Conservation (phyloP, 2,797 vertebrate genomes). For the Anas capensis region DNA sequence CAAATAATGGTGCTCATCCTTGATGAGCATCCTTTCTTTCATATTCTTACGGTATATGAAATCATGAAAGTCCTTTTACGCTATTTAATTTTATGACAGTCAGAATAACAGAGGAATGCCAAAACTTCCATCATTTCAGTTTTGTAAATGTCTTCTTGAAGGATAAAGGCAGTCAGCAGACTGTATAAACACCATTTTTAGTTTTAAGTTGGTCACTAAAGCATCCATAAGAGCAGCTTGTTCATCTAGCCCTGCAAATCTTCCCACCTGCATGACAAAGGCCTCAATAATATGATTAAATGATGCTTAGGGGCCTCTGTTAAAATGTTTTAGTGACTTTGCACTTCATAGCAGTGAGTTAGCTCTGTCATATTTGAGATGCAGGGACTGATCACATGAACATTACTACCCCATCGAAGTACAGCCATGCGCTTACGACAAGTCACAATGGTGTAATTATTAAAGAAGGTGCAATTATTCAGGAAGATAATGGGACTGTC, state of each 20-base stretch:
- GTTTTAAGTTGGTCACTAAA: not conserved
- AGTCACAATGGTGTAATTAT: not conserved
- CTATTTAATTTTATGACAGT: not conserved
- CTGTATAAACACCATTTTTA: not conserved
- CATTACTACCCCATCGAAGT: not conserved
- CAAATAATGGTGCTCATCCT: not conserved
- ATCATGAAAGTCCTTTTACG: not conserved
- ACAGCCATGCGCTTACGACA: not conserved
- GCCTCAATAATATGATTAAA: not conserved
- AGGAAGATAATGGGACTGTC: not conserved
- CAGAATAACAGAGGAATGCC: not conserved
- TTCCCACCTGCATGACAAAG: not conserved
- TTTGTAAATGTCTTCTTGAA: not conserved
- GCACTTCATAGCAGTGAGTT: not conserved
- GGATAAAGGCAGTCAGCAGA: not conserved
- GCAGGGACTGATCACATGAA: rapidly evolving
- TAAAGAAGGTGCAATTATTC: not conserved
- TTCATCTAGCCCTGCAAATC: not conserved
- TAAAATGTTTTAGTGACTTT: not conserved
- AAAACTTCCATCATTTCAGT: constrained; percentile 3
- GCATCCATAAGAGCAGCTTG: not conserved
- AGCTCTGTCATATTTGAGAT: not conserved
- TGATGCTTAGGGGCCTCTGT: not conserved
- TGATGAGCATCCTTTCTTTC: not conserved
- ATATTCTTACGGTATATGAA: not conserved